These are phyloP conservation scores for Callorhinus ursinus DNA, from an alignment of 2,113 vertebrate species.

Conservation along the genomic window DNA sequence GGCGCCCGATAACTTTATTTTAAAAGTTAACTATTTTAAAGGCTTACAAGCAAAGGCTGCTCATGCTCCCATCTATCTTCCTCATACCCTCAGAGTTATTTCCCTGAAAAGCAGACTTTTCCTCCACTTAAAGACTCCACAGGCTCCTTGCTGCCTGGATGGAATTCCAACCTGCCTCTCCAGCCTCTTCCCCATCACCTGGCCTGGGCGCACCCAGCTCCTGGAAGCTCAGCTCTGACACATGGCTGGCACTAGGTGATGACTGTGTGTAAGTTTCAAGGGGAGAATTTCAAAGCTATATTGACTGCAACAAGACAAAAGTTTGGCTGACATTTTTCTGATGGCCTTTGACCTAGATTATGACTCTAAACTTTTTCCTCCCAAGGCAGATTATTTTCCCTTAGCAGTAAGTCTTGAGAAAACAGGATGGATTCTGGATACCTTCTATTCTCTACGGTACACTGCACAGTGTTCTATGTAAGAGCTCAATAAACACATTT, in stretches of 20 bases:
- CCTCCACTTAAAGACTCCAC: neutral
- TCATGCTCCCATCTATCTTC: neutral
- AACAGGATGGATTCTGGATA: neutral
- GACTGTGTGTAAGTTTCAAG: neutral
- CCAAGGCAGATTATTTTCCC: neutral
- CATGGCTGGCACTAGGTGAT: neutral
- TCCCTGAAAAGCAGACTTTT: neutral
- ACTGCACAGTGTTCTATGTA: neutral
- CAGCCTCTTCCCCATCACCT: neutral
- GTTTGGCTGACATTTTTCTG: neutral
- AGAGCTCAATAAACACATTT: neutral
- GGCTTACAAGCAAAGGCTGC: neutral
- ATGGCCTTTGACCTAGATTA: neutral
- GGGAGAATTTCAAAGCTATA: neutral
- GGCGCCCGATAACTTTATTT: neutral
- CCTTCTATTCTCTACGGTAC: neutral
- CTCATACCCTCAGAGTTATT: neutral
- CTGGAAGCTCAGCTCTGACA: neutral
- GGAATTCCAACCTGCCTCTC: neutral
- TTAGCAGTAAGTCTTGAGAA: neutral
- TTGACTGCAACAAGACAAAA: neutral
- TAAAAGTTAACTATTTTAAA: neutral
- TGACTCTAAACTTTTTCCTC: neutral
- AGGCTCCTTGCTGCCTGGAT: neutral
- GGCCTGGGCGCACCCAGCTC: fast-evolving